These are phyloP conservation scores for Corythoichthys haematopterus DNA, from an alignment of 2,113 vertebrate genomes.

Conservation along the genomic window DNA sequence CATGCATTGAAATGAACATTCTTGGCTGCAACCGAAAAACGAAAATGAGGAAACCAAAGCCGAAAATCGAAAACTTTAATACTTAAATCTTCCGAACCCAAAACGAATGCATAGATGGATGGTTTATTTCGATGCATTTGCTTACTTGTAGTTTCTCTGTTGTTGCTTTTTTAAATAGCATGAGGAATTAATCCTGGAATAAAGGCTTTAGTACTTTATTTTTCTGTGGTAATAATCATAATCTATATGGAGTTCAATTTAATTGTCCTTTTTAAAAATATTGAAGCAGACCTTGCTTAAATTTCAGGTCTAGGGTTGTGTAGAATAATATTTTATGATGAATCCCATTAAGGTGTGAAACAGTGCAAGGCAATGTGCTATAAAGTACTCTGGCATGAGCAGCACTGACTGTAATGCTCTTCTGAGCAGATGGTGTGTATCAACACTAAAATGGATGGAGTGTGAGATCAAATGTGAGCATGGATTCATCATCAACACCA, in stretches of 20 bases:
- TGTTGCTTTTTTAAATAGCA: no score
- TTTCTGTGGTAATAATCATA: background rate
- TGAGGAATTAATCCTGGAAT: background rate
- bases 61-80: no score
- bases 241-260: background rate
- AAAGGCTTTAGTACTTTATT: background rate
- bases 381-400: background rate
- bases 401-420: background rate
- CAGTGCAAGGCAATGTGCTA: background rate
- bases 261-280: background rate
- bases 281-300: background rate
- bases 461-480: constrained; percentile 1
- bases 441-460: background rate
- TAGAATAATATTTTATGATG: background rate
- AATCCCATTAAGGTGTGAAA: background rate
- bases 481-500: background rate
- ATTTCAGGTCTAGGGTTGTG: background rate
- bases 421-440: background rate
- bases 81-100: background rate
- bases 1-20: no score
- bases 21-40: no score
- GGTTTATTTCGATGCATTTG: background rate
- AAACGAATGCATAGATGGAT: background rate
- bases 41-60: no score
- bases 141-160: background rate